A percentile compares a stretch with the other conserved stretches of the same genome.
Conservation (phyloP, 2,888 invertebrate genomes). For the Sinodicranocentrus sp. region DNA sequence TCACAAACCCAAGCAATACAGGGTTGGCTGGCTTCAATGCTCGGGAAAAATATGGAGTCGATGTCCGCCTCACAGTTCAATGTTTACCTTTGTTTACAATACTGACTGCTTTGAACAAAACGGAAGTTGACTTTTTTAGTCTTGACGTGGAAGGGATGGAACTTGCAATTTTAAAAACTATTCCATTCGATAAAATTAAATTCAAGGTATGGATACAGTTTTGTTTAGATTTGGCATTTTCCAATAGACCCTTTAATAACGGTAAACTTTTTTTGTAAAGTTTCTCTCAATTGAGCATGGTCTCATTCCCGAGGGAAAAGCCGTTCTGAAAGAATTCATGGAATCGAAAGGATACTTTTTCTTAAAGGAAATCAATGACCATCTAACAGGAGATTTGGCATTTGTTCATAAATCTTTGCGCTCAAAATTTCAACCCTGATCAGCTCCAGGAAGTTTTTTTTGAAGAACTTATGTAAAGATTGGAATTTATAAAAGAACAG, state of each 20-base stretch:
- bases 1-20: not conserved
- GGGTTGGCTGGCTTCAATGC: not conserved
- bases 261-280: not conserved
- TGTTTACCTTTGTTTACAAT: conserved; percentile 39
- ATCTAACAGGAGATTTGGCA: not conserved
- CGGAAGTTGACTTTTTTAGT: conserved; percentile 28
- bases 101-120: conserved; percentile 17
- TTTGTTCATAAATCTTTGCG: conserved; percentile 5
- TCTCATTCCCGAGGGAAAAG: not conserved
- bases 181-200: conserved; percentile 43
- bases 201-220: conserved; percentile 25
- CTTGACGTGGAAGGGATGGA: conserved; percentile 42
- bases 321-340: not conserved
- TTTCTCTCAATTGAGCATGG: not conserved
- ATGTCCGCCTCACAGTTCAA: not conserved
- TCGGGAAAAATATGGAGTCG: not conserved
- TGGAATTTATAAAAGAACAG: too few relatives aligned
- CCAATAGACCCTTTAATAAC: not conserved
- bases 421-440: not conserved
- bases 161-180: conserved; percentile 35
- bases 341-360: conserved; percentile 14
- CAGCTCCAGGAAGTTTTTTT: too few relatives aligned
- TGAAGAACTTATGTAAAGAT: too few relatives aligned
- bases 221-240: not conserved
- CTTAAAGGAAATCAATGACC: not conserved